A percentile compares a stretch with the other conserved stretches of the same genome.
phyloP scores from a whole-genome alignment of 2,113 vertebrate genomes.

The Lucifuga dentata region DNA sequence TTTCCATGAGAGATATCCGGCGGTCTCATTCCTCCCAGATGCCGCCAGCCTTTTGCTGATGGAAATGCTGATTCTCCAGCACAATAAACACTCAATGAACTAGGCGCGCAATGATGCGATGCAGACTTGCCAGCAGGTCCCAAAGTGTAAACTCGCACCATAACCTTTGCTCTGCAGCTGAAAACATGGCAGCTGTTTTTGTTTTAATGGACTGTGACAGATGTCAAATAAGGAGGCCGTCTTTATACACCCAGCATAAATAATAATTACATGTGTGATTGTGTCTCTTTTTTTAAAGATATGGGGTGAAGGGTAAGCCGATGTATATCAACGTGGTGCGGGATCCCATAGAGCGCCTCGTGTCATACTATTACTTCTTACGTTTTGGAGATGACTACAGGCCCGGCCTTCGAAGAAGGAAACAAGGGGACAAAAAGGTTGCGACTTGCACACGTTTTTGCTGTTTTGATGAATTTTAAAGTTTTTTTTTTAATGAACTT shows the following conservation, averaged over 20 bases:
- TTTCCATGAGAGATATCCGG: conserved; percentile 17
- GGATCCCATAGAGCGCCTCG: conserved; percentile 96
- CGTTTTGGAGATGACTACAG: conserved; percentile 98
- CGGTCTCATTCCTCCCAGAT: conserved; percentile 5
- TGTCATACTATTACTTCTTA: conserved; percentile 99
- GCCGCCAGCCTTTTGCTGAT: conserved; percentile 13
- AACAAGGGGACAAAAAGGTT: conserved; percentile 99
- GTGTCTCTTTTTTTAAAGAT: conserved; percentile 79
- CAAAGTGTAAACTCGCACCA: too few species aligned
- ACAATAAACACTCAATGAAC: conserved; percentile 4
- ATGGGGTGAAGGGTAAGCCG: conserved; percentile 91
- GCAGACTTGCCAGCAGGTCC: too few species aligned
- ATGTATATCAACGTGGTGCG: conserved; percentile 98
- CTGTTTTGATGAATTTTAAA: too few species aligned
- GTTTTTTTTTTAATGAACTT: too few species aligned
- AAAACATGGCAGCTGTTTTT: too few species aligned
- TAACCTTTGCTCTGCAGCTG: too few species aligned
- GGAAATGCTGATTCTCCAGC: conserved; percentile 18
- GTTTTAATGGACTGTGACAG: too few species aligned
- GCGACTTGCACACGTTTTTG: too few species aligned
- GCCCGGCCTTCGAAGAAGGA: conserved; percentile 92
- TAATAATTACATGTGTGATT: too few species aligned
- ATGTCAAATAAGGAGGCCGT: too few species aligned
- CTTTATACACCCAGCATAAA: too few species aligned
- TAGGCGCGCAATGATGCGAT: too few species aligned